phyloP scores from a whole-genome alignment of 2,113 vertebrate species.

The Leucosticte australis region DNA sequence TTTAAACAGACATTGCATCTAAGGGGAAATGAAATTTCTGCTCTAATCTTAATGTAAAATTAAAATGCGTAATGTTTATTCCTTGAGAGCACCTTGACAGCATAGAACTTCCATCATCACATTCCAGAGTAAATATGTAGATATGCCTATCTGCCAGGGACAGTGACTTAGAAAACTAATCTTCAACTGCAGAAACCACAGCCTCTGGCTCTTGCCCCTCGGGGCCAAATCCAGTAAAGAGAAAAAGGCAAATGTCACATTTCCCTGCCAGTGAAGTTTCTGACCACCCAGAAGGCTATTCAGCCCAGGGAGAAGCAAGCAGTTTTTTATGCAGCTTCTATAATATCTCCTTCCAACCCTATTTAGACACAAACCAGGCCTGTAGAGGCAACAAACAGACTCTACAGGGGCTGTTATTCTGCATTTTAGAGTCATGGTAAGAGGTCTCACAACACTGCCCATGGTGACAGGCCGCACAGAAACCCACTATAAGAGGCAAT shows the following conservation, averaged over 20 bases:
- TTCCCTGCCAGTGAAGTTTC: background rate
- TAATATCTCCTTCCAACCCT: background rate
- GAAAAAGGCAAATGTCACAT: background rate
- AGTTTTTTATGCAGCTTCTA: background rate
- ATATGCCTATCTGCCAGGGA: background rate
- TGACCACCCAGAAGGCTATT: background rate
- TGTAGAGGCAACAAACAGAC: background rate
- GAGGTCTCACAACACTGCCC: background rate
- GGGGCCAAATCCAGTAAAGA: background rate
- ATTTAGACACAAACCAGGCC: background rate
- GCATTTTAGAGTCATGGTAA: background rate
- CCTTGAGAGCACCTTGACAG: background rate
- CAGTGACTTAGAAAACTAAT: background rate
- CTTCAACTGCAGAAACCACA: background rate
- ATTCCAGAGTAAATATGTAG: background rate
- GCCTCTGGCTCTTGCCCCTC: background rate
- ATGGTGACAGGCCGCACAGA: background rate
- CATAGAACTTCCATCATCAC: background rate
- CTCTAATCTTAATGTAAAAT: background rate
- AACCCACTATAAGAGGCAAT: background rate
- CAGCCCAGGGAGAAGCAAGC: background rate
- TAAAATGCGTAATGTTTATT: background rate
- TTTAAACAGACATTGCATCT: background rate
- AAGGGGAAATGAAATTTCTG: background rate
- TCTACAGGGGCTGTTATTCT: background rate